A percentile compares a stretch with the other conserved stretches of the same genome.
Evolutionary conservation across 2,113 vertebrate genomes (phyloP).

Genomic region (Channa argus): DNA sequence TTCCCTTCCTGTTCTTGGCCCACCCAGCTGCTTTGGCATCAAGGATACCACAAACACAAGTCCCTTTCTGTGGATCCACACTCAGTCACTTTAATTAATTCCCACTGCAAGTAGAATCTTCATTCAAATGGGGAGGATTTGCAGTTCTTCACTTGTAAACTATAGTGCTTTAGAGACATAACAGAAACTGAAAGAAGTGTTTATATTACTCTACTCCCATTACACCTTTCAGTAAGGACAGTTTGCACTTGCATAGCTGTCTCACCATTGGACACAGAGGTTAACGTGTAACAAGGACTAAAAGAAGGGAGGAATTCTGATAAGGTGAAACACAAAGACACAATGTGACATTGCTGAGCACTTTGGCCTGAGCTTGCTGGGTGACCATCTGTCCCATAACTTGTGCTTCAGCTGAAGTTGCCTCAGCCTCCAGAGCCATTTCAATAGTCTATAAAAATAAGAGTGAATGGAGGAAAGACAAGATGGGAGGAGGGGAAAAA

Average conservation of each 20-base stretch:
- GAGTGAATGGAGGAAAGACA: slow-evolving; percentile 44
- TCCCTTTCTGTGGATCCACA: slow-evolving; percentile 62
- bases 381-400: slow-evolving; percentile 48
- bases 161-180: slow-evolving; percentile 29
- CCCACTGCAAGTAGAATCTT: slow-evolving; percentile 57
- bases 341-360: slow-evolving; percentile 27
- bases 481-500: slow-evolving; percentile 42
- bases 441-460: slow-evolving; percentile 62
- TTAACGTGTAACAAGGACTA: slow-evolving; percentile 27
- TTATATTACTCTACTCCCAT: slow-evolving; percentile 4
- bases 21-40: slow-evolving; percentile 78
- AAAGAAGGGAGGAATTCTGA: slow-evolving; percentile 24
- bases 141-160: slow-evolving; percentile 35
- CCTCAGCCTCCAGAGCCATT: slow-evolving; percentile 21
- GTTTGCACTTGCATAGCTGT: slow-evolving; percentile 11
- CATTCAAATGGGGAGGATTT: slow-evolving; percentile 50
- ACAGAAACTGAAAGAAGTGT: slow-evolving; percentile 29
- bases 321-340: slow-evolving; percentile 23
- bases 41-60: slow-evolving; percentile 61
- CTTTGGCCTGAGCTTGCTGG: slow-evolving; percentile 38
- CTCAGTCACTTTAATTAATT: slow-evolving; percentile 74
- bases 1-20: slow-evolving; percentile 50
- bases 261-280: slow-evolving; percentile 18
- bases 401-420: slow-evolving; percentile 13
- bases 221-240: slow-evolving; percentile 24